A percentile compares a stretch with the other conserved stretches of the same genome.
Evolutionary conservation across 2,888 invertebrate species (phyloP).

Genomic region (Metacarcinus magister): DNA sequence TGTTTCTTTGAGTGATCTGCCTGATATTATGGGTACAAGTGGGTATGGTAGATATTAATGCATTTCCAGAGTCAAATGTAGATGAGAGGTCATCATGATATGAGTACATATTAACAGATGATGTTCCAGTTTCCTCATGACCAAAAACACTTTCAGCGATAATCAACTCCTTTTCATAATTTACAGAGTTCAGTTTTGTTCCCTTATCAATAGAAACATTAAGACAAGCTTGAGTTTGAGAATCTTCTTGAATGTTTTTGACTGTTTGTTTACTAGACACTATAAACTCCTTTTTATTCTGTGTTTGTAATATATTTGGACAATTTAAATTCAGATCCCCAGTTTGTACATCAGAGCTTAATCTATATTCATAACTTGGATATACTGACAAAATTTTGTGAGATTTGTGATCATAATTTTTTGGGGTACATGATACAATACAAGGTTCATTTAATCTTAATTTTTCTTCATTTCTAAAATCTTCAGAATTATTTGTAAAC

Average conservation of each 20-base stretch:
- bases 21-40: conserved; percentile 40
- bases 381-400: neutral
- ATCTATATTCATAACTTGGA: neutral
- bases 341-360: neutral
- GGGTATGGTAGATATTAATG: neutral
- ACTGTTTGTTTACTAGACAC: neutral
- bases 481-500: neutral
- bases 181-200: neutral
- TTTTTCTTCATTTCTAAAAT: neutral
- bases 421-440: neutral
- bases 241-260: conserved; percentile 56
- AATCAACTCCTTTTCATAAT: conserved; percentile 40
- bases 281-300: neutral
- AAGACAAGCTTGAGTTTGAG: conserved; percentile 52
- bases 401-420: neutral
- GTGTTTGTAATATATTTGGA: neutral
- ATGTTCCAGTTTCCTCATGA: conserved; percentile 49
- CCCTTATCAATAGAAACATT: neutral
- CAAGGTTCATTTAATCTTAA: neutral
- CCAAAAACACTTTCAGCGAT: conserved; percentile 58
- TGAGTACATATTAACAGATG: conserved; percentile 29
- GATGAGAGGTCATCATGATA: conserved; percentile 68
- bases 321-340: neutral
- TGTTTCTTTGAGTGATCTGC: neutral
- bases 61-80: neutral